Conservation (phyloP, 2,113 vertebrate genomes). For the Girardinichthys multiradiatus region DNA sequence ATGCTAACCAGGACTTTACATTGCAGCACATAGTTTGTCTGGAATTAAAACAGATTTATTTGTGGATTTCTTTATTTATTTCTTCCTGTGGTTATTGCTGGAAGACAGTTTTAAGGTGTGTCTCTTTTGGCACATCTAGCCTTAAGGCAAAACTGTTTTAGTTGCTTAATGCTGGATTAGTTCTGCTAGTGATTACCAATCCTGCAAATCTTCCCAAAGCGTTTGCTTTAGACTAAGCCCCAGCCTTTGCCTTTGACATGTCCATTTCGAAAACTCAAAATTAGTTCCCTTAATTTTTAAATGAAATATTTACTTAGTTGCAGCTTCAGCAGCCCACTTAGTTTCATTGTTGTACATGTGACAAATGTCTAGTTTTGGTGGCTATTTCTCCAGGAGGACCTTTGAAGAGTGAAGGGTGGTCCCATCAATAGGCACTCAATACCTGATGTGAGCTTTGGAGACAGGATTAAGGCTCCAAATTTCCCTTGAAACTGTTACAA, state of each 20-base stretch:
- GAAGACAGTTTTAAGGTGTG: background rate
- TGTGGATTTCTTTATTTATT: background rate
- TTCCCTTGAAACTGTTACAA: no score
- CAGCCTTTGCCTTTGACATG: background rate
- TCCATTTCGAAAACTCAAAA: background rate
- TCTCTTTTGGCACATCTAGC: background rate
- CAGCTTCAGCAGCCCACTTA: background rate
- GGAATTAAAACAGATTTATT: background rate
- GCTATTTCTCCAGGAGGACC: background rate
- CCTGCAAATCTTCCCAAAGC: background rate
- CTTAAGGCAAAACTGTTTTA: background rate
- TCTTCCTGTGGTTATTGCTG: background rate
- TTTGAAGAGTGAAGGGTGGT: background rate
- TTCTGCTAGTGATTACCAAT: background rate
- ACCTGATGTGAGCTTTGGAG: background rate
- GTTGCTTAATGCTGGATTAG: background rate
- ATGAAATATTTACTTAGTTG: no score
- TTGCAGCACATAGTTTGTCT: background rate
- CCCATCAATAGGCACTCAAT: background rate
- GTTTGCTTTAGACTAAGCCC: background rate
- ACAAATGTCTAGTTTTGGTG: background rate
- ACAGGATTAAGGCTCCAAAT: background rate
- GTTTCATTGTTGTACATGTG: background rate
- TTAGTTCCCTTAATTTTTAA: no score
- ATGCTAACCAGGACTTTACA: background rate